Evolutionary conservation across 2,888 invertebrate species (phyloP), one percentile per base, ranked within the genome.

Genomic region (Euphydryas editha): DNA sequence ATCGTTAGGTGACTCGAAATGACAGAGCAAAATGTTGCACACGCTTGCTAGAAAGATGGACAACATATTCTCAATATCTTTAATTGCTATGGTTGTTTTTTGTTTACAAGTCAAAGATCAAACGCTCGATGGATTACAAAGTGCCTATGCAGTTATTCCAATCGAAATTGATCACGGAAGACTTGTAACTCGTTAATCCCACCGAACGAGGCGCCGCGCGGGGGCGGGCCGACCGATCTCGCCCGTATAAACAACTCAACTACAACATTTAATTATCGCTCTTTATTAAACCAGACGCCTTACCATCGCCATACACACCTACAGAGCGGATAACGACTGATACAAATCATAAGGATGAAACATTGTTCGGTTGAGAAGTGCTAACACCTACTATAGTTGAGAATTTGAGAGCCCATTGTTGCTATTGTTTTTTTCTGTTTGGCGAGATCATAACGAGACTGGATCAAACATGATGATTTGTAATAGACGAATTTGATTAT

Each of bases 201-300:
- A 54, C 30, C 85, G 79, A 83, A 81, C 83, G 76, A 80, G 81
- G 86, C 85, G 83, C 82, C 76, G 76, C 74, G 71, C 70, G 72
- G 78, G 83, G 87, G 87, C 86, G 85, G 85, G 74, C 80, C 76
- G 77, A 81, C 82, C 81, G 82, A 78, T 76, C 81, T 74, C 77
- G 77, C 75, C 73, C 75, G 80, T 86, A 91, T 90, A 91, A 90
- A 91, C 92, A 87, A 90, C 86, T 89, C 91, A 81, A 80, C 79
- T 83, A 88, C 89, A 90, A 88, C 89, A 89, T 92, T 92, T 91
- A 91, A 92, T 92, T 92, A 92, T 88, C 88, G 82, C 85, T 85
- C 85, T 89, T 90, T 88, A 91, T 91, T 90, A 89, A 90, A 86
- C 82, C 84, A 81, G 61, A 39, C 51, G 54, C 54, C 54, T 30